Base-by-base conservation (phyloP, 2,888 invertebrate genomes). In the Diogma glabrata region DNA sequence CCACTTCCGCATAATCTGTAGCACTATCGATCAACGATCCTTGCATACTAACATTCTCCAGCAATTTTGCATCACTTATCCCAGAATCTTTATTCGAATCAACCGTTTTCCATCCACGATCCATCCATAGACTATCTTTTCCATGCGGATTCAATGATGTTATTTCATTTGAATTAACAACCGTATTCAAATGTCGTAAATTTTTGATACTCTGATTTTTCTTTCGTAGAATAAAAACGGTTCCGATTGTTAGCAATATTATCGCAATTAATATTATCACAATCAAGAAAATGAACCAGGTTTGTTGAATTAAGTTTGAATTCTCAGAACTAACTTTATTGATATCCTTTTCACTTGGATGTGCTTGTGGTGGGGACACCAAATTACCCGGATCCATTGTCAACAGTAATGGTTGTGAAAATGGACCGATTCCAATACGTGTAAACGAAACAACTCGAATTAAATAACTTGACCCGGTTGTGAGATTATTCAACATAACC, bases 381-480 rank as follows among this genome's bases (percentile, higher is more conserved):
- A 70, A 64, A 56, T 68, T 67, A 3, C 65, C 60, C 20, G 70
- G 70, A 61, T 70, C 70, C 70, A 70, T 70, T 46, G 64, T 65
- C 3, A 70, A 57, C 1, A 69, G 64, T 56, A 86, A 83, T 4
- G 88, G 82, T 53, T 76, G 76, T 50, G 90, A 91, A 63, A 84
- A 93, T 1, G 91, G 92, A 7, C 97, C 96, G 51, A 83, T 78
- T 1, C 97, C 97, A 3, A 82, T 80, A 54, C 81, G 78, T 1
- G 94, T 96, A 60, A 86, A 81, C 1, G 94, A 94, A 9, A 93
- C 90, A 8, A 96, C 84, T 53, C 88, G 79, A 1, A 94, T 89
- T 56, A 84, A 87, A 68, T 96, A 97, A 3, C 84, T 75, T 3
- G 87, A 85, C 49, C 90, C 90, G 3, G 84, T 77, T 9, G 88